Conservation (phyloP, 2,113 vertebrate species). For the Trematomus loennbergii region DNA sequence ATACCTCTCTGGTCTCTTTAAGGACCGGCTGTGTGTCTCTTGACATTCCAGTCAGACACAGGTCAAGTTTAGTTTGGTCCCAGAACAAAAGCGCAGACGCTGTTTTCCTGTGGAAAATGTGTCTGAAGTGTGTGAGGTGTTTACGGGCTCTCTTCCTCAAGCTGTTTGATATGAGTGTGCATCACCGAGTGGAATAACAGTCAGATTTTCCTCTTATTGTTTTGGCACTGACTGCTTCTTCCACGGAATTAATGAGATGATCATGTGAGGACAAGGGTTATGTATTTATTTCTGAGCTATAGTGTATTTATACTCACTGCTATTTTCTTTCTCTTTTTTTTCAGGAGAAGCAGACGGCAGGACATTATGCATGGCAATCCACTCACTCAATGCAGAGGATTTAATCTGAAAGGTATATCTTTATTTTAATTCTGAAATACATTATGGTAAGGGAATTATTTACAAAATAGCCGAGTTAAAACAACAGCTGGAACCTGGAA, state of each 20-base stretch:
- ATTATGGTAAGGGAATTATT: too few relatives aligned
- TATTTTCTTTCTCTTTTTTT: constrained; percentile 14
- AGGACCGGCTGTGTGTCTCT: constrained; percentile 39
- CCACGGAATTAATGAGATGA: constrained; percentile 14
- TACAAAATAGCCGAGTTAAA: too few relatives aligned
- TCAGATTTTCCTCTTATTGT: constrained; percentile 55
- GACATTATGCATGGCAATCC: constrained; percentile 97
- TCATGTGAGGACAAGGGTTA: constrained; percentile 4
- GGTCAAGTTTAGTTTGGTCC: constrained; percentile 66
- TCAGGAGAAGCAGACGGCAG: constrained; percentile 95
- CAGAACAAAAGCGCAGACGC: constrained; percentile 35
- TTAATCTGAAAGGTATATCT: constrained; percentile 96
- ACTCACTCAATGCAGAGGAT: constrained; percentile 95
- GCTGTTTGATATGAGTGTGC: constrained; percentile 48
- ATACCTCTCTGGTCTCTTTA: constrained; percentile 11
- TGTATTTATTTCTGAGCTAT: constrained; percentile 12
- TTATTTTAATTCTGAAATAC: too few relatives aligned
- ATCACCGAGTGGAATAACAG: constrained; percentile 43
- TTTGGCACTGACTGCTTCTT: constrained; percentile 26
- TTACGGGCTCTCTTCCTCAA: constrained; percentile 50
- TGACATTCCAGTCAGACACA: constrained; percentile 43
- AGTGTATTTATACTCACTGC: background rate
- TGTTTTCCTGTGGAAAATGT: constrained; percentile 28
- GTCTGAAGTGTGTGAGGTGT: constrained; percentile 64
- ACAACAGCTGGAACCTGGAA: too few relatives aligned